These are phyloP conservation scores for Artibeus jamaicensis DNA, from an alignment of 2,797 vertebrate genomes.

Conservation along the genomic window DNA sequence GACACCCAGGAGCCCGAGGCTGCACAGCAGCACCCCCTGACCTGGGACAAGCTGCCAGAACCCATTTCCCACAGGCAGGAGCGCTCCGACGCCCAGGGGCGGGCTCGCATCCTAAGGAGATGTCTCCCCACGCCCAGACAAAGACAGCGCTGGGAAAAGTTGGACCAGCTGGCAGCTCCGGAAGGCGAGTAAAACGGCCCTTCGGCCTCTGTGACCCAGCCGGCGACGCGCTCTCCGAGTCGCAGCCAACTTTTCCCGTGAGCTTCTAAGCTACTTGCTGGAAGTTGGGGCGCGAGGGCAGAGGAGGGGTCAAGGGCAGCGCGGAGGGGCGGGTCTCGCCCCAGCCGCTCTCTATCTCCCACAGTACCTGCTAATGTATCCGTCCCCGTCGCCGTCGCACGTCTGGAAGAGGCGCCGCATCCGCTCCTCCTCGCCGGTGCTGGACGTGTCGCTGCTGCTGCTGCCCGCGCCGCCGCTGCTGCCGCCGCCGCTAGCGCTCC, in stretches of 20 bases:
- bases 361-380: slow-evolving; percentile 87
- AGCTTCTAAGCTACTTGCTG: slow-evolving; percentile 14
- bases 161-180: neutral
- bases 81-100: neutral
- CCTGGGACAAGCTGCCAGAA: neutral
- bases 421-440: slow-evolving; percentile 87
- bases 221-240: neutral
- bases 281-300: slow-evolving; percentile 13
- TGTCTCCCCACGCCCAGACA: neutral
- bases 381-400: slow-evolving; percentile 88
- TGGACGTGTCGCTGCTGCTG: slow-evolving; percentile 86
- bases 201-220: neutral
- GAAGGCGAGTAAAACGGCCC: neutral
- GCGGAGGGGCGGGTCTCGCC: neutral
- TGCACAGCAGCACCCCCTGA: neutral
- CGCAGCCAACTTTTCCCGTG: neutral
- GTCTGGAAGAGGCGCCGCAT: slow-evolving; percentile 88
- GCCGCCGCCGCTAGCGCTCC: slow-evolving; percentile 34
- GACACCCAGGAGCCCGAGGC: neutral
- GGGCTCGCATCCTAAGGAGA: neutral
- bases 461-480: slow-evolving; percentile 76
- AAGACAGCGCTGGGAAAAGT: slow-evolving; percentile 40
- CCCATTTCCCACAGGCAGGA: neutral
- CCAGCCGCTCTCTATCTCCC: neutral
- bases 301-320: neutral